Conservation (phyloP, 2,888 invertebrate species). For the Scaeva pyrastri region DNA sequence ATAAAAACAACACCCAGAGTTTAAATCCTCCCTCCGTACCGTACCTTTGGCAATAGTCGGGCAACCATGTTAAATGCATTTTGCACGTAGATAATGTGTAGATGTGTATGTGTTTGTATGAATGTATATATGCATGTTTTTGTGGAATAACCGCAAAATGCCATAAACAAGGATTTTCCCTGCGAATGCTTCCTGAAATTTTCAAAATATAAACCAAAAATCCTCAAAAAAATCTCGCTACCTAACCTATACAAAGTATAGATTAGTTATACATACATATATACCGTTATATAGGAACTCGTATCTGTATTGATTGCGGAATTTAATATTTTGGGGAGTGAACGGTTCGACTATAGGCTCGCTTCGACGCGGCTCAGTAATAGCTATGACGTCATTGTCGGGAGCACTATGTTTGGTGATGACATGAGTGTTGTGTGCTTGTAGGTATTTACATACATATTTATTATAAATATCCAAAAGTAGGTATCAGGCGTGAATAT, state of each 20-base stretch:
- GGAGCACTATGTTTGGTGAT: slow-evolving; percentile 63
- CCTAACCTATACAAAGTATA: too few species aligned
- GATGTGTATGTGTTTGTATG: background rate
- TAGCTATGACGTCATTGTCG: background rate
- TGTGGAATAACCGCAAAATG: slow-evolving; percentile 69
- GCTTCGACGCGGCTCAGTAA: slow-evolving; percentile 3
- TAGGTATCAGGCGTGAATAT: slow-evolving; percentile 51
- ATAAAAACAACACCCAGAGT: slow-evolving; percentile 21
- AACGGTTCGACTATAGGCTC: background rate
- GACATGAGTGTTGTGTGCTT: slow-evolving; percentile 58
- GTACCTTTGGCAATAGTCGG: slow-evolving; percentile 68
- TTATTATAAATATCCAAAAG: slow-evolving; percentile 71
- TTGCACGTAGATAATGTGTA: slow-evolving; percentile 59
- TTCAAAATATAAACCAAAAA: slow-evolving; percentile 65
- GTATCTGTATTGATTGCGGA: slow-evolving; percentile 52
- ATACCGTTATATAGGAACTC: background rate
- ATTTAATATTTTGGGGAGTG: background rate
- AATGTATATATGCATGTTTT: slow-evolving; percentile 7
- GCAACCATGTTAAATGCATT: slow-evolving; percentile 63
- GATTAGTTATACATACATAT: background rate
- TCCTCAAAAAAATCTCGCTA: slow-evolving; percentile 29
- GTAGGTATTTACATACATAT: slow-evolving; percentile 12
- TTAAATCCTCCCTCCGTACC: slow-evolving; percentile 46
- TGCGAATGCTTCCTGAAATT: slow-evolving; percentile 65
- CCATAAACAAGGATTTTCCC: slow-evolving; percentile 75